Evolutionary conservation across 2,888 invertebrate species (phyloP), one percentile per base, ranked within the genome.

Genomic region (Leptinotarsa tumamoca): DNA sequence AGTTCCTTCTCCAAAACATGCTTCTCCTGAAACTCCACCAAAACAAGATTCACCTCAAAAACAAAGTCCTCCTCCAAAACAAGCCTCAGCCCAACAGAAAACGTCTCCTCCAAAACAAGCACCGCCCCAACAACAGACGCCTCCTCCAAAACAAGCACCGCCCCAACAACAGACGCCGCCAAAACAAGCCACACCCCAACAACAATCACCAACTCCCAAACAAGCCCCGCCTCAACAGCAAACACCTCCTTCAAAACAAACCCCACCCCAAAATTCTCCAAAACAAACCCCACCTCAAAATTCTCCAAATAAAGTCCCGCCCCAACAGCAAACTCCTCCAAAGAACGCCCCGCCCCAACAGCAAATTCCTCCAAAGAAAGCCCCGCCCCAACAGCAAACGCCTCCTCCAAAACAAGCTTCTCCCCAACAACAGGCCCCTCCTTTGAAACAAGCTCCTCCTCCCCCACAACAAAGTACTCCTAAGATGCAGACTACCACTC

Each of bases 141-240:
- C 61, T 1, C 74, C 68, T 7, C 71, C 77, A 3, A 75, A 74
- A 75, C 71, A 75, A 18, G 74, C 76, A 10, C 80, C 80, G 10
- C 81, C 80, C 51, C 81, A 85, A 63, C 76, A 80, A 18, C 83
- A 83, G 77, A 50, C 78, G 4, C 77, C 77, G 0, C 68, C 80
- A 51, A 73, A 66, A 33, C 56, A 72, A 66, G 72, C 75, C 15
- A 7, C 71, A 15, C 67, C 78, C 15, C 68, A 80, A 18, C 83
- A 82, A 78, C 82, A 83, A 33, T 78, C 74, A 61, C 73, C 76
- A 71, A 33, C 10, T 43, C 33, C 67, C 76, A 74, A 78, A 76
- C 74, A 67, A 84, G 23, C 67, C 77, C 10, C 77, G 17, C 69
- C 80, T 43, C 73, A 71, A 56, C 70, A 68, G 23, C 67, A 74